A percentile compares a stretch with the other conserved stretches of the same genome.
These are phyloP conservation scores for Artibeus lituratus DNA, from an alignment of 2,797 vertebrate species.

Conservation along the genomic window DNA sequence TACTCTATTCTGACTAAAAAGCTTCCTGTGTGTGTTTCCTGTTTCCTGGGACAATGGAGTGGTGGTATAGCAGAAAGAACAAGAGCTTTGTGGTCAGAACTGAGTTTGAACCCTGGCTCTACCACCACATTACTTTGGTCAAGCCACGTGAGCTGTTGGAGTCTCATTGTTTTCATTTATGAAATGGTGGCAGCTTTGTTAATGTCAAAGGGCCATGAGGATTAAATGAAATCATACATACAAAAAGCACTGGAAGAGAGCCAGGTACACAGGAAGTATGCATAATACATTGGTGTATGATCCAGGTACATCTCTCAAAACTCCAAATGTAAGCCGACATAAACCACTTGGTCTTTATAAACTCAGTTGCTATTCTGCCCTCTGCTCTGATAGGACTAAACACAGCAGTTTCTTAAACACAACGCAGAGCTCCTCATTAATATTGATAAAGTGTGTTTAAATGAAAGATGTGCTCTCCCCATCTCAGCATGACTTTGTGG, in stretches of 20 bases:
- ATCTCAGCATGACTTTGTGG: neutral
- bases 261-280: neutral
- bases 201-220: neutral
- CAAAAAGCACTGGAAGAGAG: neutral
- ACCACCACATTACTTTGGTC: neutral
- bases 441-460: conserved; percentile 39
- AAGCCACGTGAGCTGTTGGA: neutral
- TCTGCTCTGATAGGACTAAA: neutral
- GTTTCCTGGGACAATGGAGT: neutral
- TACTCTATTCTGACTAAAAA: neutral
- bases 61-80: neutral
- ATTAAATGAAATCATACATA: neutral
- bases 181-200: neutral
- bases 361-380: neutral
- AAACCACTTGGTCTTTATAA: neutral
- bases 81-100: neutral
- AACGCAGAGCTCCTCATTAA: neutral
- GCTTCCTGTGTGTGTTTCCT: neutral
- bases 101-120: neutral
- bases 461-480: neutral
- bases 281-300: neutral
- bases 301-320: conserved; percentile 25
- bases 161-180: neutral
- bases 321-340: neutral
- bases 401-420: conserved; percentile 31